Percentiles rank a stretch among this genome's conserved stretches.
These are phyloP conservation scores for Upupa epops DNA, from an alignment of 2,113 vertebrate genomes.

Conservation along the genomic window DNA sequence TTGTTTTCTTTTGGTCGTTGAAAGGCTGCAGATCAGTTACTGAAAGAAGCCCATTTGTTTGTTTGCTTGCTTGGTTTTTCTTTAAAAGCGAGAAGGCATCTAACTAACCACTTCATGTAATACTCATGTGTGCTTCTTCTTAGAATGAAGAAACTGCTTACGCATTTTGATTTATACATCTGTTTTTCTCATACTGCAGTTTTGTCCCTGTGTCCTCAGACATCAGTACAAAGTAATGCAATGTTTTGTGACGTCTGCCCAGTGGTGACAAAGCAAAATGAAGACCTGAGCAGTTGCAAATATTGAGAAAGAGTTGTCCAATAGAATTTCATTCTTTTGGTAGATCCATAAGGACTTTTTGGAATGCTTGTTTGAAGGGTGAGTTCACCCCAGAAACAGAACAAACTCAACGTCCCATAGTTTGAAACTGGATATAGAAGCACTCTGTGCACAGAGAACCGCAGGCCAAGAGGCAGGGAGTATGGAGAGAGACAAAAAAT, in stretches of 20 bases:
- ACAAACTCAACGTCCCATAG: background rate
- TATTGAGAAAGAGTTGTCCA: background rate
- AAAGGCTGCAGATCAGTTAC: background rate
- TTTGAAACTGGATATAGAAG: background rate
- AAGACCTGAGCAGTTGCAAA: background rate
- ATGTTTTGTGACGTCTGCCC: background rate
- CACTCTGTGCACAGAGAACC: background rate
- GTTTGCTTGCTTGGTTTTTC: background rate
- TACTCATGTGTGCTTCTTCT: background rate
- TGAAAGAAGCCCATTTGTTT: background rate
- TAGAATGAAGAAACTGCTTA: background rate
- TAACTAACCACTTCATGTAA: background rate
- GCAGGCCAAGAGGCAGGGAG: background rate
- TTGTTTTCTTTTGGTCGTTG: background rate
- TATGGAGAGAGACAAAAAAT: background rate
- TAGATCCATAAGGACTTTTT: background rate
- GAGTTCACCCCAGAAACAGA: background rate
- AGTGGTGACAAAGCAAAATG: background rate
- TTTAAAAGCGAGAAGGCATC: background rate
- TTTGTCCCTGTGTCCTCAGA: background rate
- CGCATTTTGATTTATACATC: background rate
- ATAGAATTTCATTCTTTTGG: background rate
- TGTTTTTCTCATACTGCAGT: background rate
- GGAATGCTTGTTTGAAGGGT: background rate
- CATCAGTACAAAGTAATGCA: rapidly evolving